A percentile compares a stretch with the other conserved stretches of the same genome.
phyloP scores from a whole-genome alignment of 1,140 invertebrate genomes.

The Meloidogyne exigua region DNA sequence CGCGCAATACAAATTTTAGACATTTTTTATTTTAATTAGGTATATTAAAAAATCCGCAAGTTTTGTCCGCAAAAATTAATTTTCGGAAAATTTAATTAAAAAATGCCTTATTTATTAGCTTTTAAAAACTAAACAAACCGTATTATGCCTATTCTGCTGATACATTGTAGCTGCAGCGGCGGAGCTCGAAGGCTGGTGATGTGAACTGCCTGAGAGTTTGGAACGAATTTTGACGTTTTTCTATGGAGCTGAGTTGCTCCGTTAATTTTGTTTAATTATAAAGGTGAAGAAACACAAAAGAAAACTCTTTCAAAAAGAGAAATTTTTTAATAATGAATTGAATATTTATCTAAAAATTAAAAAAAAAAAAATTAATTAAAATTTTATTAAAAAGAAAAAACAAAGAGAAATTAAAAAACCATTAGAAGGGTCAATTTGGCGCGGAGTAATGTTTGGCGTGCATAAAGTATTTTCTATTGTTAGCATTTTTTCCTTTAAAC shows the following conservation, averaged over 20 bases:
- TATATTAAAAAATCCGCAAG: not conserved
- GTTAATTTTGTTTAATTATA: not conserved
- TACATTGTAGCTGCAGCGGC: conserved; percentile 13
- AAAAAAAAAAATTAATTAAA: not conserved
- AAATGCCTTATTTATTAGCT: no score
- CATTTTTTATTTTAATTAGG: not conserved
- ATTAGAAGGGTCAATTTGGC: no score
- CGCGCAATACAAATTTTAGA: not conserved
- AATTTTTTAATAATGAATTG: not conserved
- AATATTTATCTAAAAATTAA: not conserved
- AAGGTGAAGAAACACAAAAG: not conserved
- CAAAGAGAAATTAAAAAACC: no score
- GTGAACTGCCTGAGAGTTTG: conserved; percentile 18
- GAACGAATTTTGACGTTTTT: conserved; percentile 22
- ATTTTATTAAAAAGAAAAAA: not conserved
- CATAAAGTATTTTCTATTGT: no score
- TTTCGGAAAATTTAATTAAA: not conserved
- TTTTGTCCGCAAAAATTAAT: not conserved
- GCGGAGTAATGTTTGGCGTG: no score
- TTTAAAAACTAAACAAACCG: not conserved
- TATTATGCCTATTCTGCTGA: conserved; percentile 23
- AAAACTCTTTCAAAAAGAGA: not conserved
- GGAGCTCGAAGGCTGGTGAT: conserved; percentile 27
- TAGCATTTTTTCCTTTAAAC: no score
- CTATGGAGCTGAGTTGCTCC: not conserved